Conservation (phyloP, 1,140 invertebrate species). For the Vanessa tameamea region DNA sequence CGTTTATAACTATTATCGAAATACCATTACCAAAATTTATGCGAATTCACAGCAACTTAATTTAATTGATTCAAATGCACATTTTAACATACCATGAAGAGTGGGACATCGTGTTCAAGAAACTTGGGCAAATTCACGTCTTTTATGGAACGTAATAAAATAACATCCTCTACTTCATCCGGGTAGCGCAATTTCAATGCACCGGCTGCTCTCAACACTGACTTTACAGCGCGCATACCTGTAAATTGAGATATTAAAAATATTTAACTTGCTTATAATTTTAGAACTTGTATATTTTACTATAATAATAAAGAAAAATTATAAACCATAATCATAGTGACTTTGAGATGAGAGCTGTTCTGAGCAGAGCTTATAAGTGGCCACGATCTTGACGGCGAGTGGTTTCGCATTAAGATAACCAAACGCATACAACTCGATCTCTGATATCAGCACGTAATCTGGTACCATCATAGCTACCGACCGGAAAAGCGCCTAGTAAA, state of each 20-base stretch:
- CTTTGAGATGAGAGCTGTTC: constrained; percentile 96
- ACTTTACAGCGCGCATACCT: constrained; percentile 93
- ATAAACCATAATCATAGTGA: constrained; percentile 96
- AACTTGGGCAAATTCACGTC: constrained; percentile 98
- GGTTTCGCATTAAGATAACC: constrained; percentile 95
- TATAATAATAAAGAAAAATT: constrained; percentile 3
- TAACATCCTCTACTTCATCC: constrained; percentile 89
- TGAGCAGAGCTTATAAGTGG: constrained; percentile 95
- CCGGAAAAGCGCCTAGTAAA: constrained; percentile 90
- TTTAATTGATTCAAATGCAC: neutral
- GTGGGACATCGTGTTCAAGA: constrained; percentile 90
- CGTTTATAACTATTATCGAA: too few relatives aligned
- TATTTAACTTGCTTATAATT: too few relatives aligned
- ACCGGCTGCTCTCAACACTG: constrained; percentile 93
- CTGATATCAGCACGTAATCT: constrained; percentile 96
- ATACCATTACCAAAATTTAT: too few relatives aligned
- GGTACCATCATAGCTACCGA: constrained; percentile 99
- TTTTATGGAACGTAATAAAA: constrained; percentile 93
- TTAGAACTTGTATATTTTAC: neutral
- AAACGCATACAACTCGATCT: constrained; percentile 95
- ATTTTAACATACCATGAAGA: constrained; percentile 85
- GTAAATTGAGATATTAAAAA: neutral
- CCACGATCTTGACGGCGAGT: constrained; percentile 96
- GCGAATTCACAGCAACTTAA: too few relatives aligned
- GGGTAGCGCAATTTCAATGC: constrained; percentile 95